Evolutionary conservation across 2,113 vertebrate genomes (phyloP).

Genomic region (Osmerus mordax): DNA sequence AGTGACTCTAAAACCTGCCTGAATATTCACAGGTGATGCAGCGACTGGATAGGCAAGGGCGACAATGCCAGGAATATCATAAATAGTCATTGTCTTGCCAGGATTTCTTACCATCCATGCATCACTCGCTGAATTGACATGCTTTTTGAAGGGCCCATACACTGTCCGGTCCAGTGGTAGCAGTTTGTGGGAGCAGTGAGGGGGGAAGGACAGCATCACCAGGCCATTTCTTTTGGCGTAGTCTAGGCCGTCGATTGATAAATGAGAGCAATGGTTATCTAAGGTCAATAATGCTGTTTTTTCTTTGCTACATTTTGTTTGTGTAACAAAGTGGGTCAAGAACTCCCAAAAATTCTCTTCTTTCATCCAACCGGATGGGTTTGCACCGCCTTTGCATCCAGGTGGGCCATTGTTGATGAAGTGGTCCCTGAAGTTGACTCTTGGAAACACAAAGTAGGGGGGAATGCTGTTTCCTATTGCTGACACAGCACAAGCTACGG

Average conservation of each 20-base stretch:
- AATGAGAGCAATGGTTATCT: not conserved
- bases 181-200: not conserved
- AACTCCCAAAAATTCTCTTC: not conserved
- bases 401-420: no score
- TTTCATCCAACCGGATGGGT: not conserved
- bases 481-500: not conserved
- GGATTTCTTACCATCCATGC: not conserved
- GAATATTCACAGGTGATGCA: slow-evolving; percentile 7
- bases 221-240: not conserved
- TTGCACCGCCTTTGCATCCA: not conserved
- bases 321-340: no score
- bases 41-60: slow-evolving; percentile 1
- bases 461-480: no score
- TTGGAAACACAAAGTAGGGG: no score
- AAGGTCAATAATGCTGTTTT: not conserved
- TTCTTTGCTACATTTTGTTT: not conserved
- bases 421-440: no score
- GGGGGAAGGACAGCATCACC: not conserved
- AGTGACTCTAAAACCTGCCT: slow-evolving; percentile 18
- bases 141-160: not conserved
- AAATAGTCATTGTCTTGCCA: slow-evolving; percentile 13
- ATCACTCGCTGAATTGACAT: not conserved
- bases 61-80: slow-evolving; percentile 25
- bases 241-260: not conserved
- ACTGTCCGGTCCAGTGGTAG: not conserved